phyloP scores from a whole-genome alignment of 1,140 invertebrate species.

The Nasonia vitripennis region DNA sequence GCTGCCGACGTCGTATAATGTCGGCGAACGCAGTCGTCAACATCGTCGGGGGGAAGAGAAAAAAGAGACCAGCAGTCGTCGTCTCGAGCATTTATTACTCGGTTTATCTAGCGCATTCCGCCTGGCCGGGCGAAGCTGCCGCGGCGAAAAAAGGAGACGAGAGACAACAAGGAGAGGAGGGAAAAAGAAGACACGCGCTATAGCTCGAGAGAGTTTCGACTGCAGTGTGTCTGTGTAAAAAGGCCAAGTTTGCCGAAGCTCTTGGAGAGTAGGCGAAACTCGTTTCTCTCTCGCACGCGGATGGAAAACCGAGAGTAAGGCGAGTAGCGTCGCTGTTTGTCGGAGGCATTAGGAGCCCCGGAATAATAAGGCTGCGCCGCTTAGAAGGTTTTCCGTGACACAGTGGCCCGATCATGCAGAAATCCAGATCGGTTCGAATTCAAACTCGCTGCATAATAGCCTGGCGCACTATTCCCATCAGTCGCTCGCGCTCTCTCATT shows the following conservation, averaged over 20 bases:
- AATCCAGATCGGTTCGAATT: too few species aligned
- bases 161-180: not conserved
- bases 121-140: not conserved
- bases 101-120: conserved; percentile 45
- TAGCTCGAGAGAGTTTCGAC: conserved; percentile 2
- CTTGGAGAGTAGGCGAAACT: conserved; percentile 29
- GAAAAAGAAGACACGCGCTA: not conserved
- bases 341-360: conserved; percentile 13
- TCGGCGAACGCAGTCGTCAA: not conserved
- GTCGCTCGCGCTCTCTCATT: not conserved
- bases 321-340: conserved; percentile 3
- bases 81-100: conserved; percentile 38
- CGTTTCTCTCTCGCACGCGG: conserved; percentile 3
- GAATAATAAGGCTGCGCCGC: conserved; percentile 6
- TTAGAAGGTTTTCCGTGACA: not conserved
- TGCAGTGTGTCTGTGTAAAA: not conserved
- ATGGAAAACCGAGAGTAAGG: conserved; percentile 7
- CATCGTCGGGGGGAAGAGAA: too few species aligned
- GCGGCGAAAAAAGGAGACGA: not conserved
- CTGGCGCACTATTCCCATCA: too few species aligned
- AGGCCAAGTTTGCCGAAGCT: conserved; percentile 43
- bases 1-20: not conserved
- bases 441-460: too few species aligned
- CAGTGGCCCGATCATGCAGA: too few species aligned
- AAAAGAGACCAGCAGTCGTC: not conserved